Percentiles rank a stretch among this genome's conserved stretches.
Evolutionary conservation across 2,797 vertebrate species (phyloP).

Genomic region (Pachyuromys duprasi): DNA sequence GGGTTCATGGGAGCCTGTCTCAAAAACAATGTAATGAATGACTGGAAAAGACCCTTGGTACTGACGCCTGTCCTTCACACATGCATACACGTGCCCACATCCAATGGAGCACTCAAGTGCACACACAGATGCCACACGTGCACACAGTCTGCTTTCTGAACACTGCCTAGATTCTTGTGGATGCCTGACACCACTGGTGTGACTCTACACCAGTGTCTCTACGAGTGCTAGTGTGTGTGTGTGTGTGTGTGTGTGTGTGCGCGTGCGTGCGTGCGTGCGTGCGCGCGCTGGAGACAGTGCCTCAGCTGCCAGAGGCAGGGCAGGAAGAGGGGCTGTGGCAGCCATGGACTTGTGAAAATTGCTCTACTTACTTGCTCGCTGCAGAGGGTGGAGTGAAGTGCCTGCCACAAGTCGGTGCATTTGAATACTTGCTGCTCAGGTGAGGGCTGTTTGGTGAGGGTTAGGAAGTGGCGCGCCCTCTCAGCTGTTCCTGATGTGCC

Average conservation of each 20-base stretch:
- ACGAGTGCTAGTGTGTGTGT: neutral
- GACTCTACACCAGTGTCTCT: neutral
- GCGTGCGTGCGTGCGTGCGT: neutral
- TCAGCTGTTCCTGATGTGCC: too few relatives aligned
- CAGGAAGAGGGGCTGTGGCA: neutral
- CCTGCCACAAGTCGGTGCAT: too few relatives aligned
- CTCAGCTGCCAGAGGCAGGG: neutral
- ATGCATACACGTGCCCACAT: fast-evolving
- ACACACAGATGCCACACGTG: neutral
- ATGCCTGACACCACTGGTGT: neutral
- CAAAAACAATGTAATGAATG: neutral
- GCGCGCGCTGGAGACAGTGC: neutral
- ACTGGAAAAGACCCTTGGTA: neutral
- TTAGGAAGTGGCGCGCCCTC: neutral
- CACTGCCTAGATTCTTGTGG: neutral
- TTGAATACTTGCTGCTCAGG: neutral
- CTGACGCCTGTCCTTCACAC: neutral
- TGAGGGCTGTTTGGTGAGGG: neutral
- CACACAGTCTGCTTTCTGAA: neutral
- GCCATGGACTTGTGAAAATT: neutral
- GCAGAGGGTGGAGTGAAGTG: too few relatives aligned
- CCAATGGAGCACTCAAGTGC: too few relatives aligned
- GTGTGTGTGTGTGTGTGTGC: neutral
- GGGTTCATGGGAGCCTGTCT: neutral
- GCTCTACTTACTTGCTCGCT: conserved; percentile 17